Evolutionary conservation across 2,797 vertebrate genomes (phyloP).

Genomic region (Sylvilagus floridanus): DNA sequence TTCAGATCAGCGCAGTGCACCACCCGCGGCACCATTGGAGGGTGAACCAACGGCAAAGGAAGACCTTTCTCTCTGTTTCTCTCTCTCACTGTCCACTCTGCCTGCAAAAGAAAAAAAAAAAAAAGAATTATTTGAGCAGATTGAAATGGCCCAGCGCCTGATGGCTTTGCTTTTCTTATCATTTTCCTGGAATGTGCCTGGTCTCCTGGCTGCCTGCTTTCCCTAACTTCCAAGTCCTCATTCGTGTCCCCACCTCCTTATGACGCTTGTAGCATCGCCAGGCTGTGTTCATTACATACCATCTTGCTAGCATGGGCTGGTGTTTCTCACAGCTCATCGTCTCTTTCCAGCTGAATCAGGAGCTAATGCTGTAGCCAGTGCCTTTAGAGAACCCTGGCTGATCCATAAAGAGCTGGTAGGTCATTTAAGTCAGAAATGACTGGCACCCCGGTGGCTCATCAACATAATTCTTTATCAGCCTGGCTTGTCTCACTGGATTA

Average conservation of each 20-base stretch:
- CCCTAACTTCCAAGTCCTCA: neutral
- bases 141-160: neutral
- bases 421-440: constrained; percentile 35
- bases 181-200: neutral
- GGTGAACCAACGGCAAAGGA: no score
- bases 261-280: neutral
- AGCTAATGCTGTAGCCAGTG: neutral
- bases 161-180: neutral
- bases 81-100: no score
- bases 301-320: neutral
- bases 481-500: neutral
- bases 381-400: neutral
- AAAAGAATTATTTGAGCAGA: neutral
- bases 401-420: constrained; percentile 5
- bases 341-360: neutral
- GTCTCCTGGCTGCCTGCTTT: neutral
- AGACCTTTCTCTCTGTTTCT: no score
- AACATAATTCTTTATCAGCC: constrained; percentile 14
- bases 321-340: neutral
- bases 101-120: no score
- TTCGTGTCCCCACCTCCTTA: neutral
- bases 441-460: neutral
- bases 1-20: no score
- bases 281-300: neutral
- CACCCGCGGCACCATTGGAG: no score